These are phyloP conservation scores for Ptilodon capucinus DNA, from an alignment of 2,888 invertebrate genomes.

Conservation along the genomic window DNA sequence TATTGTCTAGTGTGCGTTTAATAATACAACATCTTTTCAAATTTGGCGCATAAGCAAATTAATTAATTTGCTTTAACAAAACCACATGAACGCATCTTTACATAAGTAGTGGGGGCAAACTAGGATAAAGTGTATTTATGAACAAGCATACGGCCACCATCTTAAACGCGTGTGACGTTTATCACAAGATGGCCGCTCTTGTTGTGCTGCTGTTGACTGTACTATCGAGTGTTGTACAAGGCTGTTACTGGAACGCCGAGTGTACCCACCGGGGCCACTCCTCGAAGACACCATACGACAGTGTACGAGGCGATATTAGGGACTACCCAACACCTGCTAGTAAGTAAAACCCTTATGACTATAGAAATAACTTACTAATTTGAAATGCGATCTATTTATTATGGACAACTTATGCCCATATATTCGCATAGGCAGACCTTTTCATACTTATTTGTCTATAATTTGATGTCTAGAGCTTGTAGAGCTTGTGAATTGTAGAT, in stretches of 20 bases:
- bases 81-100: conserved; percentile 20
- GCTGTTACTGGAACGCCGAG: conserved; percentile 60
- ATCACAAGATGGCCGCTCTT: conserved; percentile 19
- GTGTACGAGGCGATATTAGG: conserved; percentile 63
- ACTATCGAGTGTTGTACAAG: conserved; percentile 26
- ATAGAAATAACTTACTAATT: too few relatives aligned
- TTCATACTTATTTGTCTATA: too few relatives aligned
- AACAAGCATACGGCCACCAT: not conserved
- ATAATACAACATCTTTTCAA: too few relatives aligned
- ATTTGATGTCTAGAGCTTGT: too few relatives aligned
- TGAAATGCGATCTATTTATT: too few relatives aligned
- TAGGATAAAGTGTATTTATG: conserved; percentile 12
- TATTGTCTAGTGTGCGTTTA: not conserved
- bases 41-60: not conserved
- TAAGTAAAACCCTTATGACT: conserved; percentile 39
- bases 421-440: too few relatives aligned
- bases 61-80: not conserved
- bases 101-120: conserved; percentile 26
- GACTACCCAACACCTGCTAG: conserved; percentile 49
- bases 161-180: not conserved
- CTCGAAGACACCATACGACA: conserved; percentile 66
- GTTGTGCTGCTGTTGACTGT: conserved; percentile 20
- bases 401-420: too few relatives aligned
- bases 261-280: conserved; percentile 54
- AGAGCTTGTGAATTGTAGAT: too few relatives aligned